A percentile compares a stretch with the other conserved stretches of the same genome.
These are phyloP conservation scores for Xestobium rufovillosum DNA, from an alignment of 2,888 invertebrate genomes.

Conservation along the genomic window DNA sequence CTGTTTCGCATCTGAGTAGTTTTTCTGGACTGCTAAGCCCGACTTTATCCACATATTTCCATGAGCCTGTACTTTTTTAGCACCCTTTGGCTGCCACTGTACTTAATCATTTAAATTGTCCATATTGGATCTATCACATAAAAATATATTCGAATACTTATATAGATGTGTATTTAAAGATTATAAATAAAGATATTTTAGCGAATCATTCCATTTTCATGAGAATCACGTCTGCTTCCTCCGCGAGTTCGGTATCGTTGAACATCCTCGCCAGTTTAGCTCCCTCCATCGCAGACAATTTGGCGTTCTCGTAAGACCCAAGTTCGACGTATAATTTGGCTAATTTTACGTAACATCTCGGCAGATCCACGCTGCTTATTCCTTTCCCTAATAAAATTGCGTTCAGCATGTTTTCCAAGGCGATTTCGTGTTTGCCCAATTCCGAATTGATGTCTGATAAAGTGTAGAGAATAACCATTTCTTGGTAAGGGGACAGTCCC, in stretches of 20 bases:
- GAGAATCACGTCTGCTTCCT: slow-evolving; percentile 30
- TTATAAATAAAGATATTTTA: too few relatives aligned
- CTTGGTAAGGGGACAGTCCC: slow-evolving; percentile 41
- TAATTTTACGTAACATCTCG: slow-evolving; percentile 41
- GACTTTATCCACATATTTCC: too few relatives aligned
- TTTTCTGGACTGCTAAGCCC: too few relatives aligned
- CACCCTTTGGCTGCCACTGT: too few relatives aligned
- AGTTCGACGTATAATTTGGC: slow-evolving; percentile 40
- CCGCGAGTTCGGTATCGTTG: slow-evolving; percentile 30
- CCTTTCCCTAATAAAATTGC: slow-evolving; percentile 42
- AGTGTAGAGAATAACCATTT: slow-evolving; percentile 44
- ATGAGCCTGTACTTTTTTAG: too few relatives aligned
- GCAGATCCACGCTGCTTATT: slow-evolving; percentile 43
- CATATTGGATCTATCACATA: too few relatives aligned
- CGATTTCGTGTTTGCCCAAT: slow-evolving; percentile 39
- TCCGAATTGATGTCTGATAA: slow-evolving; percentile 39
- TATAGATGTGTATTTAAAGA: too few relatives aligned
- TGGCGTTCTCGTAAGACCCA: slow-evolving; percentile 35
- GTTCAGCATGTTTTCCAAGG: slow-evolving; percentile 39
- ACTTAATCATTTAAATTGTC: too few relatives aligned
- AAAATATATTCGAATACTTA: too few relatives aligned
- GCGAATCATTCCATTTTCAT: too few relatives aligned
- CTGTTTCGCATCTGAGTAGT: too few relatives aligned
- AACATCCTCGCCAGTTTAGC: slow-evolving; percentile 35
- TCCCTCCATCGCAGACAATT: slow-evolving; percentile 37